phyloP scores from a whole-genome alignment of 2,888 invertebrate genomes.

The Oxycera nigricornis region DNA sequence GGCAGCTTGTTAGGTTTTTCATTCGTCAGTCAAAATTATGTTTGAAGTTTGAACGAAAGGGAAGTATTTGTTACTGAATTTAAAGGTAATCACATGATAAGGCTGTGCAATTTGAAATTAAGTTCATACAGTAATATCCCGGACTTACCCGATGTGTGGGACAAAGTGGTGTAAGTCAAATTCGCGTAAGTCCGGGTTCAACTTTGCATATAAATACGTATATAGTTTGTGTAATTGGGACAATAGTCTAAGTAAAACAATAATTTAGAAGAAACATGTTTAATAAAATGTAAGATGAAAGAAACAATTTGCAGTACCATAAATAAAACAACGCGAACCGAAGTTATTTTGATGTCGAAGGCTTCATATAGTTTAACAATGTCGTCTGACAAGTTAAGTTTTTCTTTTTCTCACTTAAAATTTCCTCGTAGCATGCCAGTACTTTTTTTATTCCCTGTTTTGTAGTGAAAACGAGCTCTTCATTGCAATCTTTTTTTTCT shows the following conservation, averaged over 20 bases:
- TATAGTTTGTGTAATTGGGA: constrained; percentile 47
- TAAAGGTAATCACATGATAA: too few relatives aligned
- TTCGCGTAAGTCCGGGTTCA: constrained; percentile 49
- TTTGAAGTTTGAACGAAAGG: too few relatives aligned
- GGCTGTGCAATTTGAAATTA: too few relatives aligned
- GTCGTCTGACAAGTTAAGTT: constrained; percentile 13
- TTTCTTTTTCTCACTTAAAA: constrained; percentile 9
- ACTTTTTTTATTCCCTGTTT: constrained; percentile 25
- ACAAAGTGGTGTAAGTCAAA: constrained; percentile 45
- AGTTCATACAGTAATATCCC: constrained; percentile 23
- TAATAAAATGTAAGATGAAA: too few relatives aligned
- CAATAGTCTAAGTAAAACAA: constrained; percentile 30
- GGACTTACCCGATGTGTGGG: neutral
- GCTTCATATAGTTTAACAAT: constrained; percentile 25
- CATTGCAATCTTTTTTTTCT: constrained; percentile 3
- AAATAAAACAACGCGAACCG: too few relatives aligned
- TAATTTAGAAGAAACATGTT: too few relatives aligned
- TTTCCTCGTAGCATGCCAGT: constrained; percentile 29
- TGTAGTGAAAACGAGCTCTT: constrained; percentile 17
- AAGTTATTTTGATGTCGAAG: constrained; percentile 34
- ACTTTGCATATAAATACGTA: constrained; percentile 49
- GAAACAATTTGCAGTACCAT: too few relatives aligned
- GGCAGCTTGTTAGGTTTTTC: too few relatives aligned
- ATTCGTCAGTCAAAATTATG: too few relatives aligned
- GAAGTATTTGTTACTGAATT: too few relatives aligned